These are phyloP conservation scores for Potorous gilbertii DNA, from an alignment of 2,797 vertebrate genomes.

Conservation along the genomic window DNA sequence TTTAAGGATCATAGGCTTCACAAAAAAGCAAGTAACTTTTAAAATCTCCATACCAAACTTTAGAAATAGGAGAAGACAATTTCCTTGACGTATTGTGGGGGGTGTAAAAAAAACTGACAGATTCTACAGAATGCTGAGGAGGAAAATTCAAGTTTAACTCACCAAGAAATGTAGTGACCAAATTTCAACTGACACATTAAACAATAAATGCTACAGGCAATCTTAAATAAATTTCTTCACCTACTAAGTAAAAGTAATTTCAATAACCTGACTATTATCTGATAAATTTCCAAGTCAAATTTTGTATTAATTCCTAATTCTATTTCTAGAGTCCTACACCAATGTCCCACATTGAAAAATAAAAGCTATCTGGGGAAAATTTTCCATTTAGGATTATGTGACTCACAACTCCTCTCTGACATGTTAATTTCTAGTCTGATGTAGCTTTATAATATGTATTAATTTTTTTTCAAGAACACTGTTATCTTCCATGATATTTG, in stretches of 20 bases:
- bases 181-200: neutral
- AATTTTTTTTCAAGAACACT: conserved; percentile 38
- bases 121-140: neutral
- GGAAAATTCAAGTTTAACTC: neutral
- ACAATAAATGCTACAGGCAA: neutral
- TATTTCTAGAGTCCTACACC: neutral
- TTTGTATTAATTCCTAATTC: neutral
- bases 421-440: neutral
- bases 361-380: neutral
- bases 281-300: neutral
- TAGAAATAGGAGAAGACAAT: neutral
- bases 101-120: neutral
- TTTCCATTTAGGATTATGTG: neutral
- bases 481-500: conserved; percentile 47
- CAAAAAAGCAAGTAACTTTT: neutral
- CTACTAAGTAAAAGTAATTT: neutral
- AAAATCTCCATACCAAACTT: neutral
- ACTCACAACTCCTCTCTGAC: neutral
- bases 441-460: conserved; percentile 18
- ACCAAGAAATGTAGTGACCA: neutral
- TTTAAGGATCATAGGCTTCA: neutral
- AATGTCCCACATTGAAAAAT: neutral
- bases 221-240: neutral
- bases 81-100: neutral
- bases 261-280: neutral